These are phyloP conservation scores for Macrostomum lignano DNA, from an alignment of 1,140 invertebrate genomes.

Conservation along the genomic window DNA sequence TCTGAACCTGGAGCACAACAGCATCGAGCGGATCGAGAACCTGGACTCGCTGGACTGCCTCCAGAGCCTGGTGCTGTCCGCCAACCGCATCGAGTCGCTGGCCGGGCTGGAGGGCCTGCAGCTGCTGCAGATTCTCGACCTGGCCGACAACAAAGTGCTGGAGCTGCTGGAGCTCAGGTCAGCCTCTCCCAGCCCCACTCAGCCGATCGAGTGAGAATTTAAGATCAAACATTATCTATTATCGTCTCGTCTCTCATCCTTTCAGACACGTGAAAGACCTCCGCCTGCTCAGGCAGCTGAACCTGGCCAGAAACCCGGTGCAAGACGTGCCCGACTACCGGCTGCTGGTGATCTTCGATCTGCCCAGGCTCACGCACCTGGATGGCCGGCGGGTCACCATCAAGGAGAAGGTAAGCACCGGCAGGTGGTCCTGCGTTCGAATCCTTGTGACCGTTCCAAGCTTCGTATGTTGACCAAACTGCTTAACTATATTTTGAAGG, in stretches of 20 bases:
- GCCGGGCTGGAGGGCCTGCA: not conserved
- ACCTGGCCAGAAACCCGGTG: slow-evolving; percentile 21
- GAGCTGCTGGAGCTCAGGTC: not conserved
- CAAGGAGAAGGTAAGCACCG: slow-evolving; percentile 24
- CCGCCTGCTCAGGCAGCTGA: slow-evolving; percentile 16
- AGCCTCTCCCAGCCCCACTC: not conserved
- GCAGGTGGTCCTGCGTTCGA: too few species aligned
- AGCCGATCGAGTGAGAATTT: not conserved
- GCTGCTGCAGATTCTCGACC: not conserved
- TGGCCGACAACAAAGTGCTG: slow-evolving; percentile 2
- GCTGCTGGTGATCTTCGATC: slow-evolving; percentile 18
- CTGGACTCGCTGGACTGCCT: too few species aligned
- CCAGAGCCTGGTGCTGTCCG: too few species aligned
- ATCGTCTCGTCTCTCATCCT: too few species aligned
- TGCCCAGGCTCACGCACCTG: slow-evolving; percentile 15
- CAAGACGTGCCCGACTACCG: slow-evolving; percentile 24
- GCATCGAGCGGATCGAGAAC: too few species aligned
- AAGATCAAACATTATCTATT: too few species aligned
- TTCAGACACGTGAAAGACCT: slow-evolving; percentile 8
- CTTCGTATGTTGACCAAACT: too few species aligned
- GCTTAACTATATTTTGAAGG: too few species aligned
- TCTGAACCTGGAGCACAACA: slow-evolving; percentile 2
- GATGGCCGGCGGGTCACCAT: slow-evolving; percentile 19
- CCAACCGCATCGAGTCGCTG: too few species aligned
- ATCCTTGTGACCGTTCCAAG: too few species aligned